Conservation (phyloP, 2,797 vertebrate species). For the Dryobates pubescens region DNA sequence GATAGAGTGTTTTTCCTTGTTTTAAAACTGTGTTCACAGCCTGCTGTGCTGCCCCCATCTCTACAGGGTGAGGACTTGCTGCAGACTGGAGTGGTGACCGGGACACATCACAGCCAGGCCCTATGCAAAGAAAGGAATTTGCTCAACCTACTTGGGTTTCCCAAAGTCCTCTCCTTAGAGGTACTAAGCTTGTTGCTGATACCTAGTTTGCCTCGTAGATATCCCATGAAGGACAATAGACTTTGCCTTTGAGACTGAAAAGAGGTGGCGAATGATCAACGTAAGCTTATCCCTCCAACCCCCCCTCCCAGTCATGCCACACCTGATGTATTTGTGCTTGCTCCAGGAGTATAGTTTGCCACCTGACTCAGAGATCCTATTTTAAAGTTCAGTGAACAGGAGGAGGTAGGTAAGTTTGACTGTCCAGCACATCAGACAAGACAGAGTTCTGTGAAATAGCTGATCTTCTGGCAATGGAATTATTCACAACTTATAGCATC, state of each 20-base stretch:
- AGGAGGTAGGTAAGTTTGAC: neutral
- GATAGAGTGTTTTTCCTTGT: neutral
- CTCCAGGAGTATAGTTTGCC: neutral
- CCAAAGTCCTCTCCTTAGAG: neutral
- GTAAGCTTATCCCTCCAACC: neutral
- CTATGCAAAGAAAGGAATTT: neutral
- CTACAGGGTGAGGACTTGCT: neutral
- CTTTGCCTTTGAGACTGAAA: neutral
- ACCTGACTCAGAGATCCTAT: neutral
- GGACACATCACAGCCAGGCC: neutral
- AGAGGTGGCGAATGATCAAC: neutral
- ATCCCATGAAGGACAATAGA: neutral
- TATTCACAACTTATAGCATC: neutral
- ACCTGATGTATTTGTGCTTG: neutral
- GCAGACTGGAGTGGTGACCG: too few species aligned
- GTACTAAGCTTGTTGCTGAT: neutral
- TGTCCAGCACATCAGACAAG: neutral
- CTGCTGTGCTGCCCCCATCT: too few species aligned
- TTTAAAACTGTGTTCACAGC: neutral
- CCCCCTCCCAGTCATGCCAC: neutral
- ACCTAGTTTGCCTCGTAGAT: neutral
- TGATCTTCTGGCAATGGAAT: neutral
- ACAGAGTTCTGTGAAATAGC: neutral
- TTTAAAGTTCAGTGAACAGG: neutral
- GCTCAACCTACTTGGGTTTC: neutral